Evolutionary conservation across 2,888 invertebrate species (phyloP).

Genomic region (Arge pagana): DNA sequence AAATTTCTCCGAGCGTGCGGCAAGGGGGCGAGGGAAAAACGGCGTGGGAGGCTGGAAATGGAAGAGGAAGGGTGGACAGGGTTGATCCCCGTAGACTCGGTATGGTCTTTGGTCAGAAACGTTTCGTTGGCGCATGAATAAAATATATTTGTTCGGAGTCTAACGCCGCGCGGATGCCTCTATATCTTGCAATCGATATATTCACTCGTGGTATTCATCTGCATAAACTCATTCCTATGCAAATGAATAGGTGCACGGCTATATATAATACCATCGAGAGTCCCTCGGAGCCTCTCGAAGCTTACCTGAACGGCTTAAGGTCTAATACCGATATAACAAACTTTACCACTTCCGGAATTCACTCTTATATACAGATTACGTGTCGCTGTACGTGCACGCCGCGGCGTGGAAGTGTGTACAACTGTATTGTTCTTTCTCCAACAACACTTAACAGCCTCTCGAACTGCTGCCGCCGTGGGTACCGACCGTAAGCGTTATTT

Average conservation of each 20-base stretch:
- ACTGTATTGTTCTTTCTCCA: not conserved
- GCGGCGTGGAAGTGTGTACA: not conserved
- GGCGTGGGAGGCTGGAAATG: too few relatives aligned
- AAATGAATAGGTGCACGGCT: slow-evolving; percentile 21
- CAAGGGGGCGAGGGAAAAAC: too few relatives aligned
- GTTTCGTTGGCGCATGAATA: slow-evolving; percentile 7
- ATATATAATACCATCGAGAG: not conserved
- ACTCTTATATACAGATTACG: too few relatives aligned
- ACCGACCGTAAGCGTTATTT: slow-evolving; percentile 3
- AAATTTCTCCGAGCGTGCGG: too few relatives aligned
- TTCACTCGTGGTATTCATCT: slow-evolving; percentile 21
- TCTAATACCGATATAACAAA: slow-evolving; percentile 11
- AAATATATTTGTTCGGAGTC: slow-evolving; percentile 9
- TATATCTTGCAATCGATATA: slow-evolving; percentile 22
- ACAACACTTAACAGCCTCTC: not conserved
- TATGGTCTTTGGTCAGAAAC: not conserved
- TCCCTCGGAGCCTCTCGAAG: slow-evolving; percentile 7
- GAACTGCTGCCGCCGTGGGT: too few relatives aligned
- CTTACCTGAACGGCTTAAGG: slow-evolving; percentile 8
- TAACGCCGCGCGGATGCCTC: slow-evolving; percentile 6
- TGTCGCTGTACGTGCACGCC: too few relatives aligned
- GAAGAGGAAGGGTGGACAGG: too few relatives aligned
- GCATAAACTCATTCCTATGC: slow-evolving; percentile 25
- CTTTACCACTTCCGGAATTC: too few relatives aligned
- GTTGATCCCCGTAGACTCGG: too few relatives aligned